These are phyloP conservation scores for Cephalopterus ornatus DNA, from an alignment of 2,113 vertebrate genomes.

Conservation along the genomic window DNA sequence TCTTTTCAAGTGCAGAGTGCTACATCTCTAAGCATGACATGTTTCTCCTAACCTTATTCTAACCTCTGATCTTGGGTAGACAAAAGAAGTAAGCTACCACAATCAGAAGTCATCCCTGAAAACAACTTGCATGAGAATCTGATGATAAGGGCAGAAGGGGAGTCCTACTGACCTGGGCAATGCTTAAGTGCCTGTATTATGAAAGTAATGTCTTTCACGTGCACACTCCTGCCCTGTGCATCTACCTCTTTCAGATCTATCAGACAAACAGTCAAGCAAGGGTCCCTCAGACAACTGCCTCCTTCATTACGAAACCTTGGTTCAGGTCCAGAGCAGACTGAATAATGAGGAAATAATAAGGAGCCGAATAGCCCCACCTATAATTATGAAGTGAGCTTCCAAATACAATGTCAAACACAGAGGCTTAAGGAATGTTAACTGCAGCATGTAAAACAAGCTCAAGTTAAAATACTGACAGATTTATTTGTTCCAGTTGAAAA, in stretches of 20 bases:
- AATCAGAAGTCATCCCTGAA: not conserved
- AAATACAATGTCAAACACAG: not conserved
- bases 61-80: not conserved
- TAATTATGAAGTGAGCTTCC: conserved; percentile 11
- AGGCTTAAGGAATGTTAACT: not conserved
- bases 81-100: not conserved
- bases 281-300: not conserved
- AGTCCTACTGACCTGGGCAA: not conserved
- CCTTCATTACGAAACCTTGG: not conserved
- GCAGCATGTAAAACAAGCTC: not conserved
- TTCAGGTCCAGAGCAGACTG: not conserved
- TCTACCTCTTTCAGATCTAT: not conserved
- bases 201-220: not conserved
- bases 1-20: not conserved
- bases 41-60: not conserved
- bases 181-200: not conserved
- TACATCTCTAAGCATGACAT: not conserved
- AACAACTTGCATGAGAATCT: not conserved
- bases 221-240: not conserved
- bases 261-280: not conserved
- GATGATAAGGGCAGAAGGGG: not conserved
- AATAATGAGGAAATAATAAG: not conserved
- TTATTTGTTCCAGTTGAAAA: conserved; percentile 13
- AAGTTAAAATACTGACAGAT: not conserved
- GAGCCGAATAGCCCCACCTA: not conserved